These are phyloP conservation scores for Lepidochitona cinerea DNA, from an alignment of 2,888 invertebrate species.

Conservation along the genomic window DNA sequence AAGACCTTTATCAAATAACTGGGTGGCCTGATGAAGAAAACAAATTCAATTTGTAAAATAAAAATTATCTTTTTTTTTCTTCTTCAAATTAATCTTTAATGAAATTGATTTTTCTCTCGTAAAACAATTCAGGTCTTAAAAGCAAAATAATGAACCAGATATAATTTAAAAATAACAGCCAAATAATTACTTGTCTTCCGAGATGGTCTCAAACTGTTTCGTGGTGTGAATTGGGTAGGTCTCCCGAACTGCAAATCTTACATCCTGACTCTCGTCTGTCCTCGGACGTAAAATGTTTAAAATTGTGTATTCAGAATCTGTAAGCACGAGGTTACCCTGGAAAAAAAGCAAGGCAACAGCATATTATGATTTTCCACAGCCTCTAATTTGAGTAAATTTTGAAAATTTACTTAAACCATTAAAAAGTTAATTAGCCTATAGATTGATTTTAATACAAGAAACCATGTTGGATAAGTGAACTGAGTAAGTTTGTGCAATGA, in stretches of 20 bases:
- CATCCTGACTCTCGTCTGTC: conserved; percentile 85
- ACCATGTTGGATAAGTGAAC: too few relatives aligned
- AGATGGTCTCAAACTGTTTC: conserved; percentile 55
- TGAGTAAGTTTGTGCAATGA: too few relatives aligned
- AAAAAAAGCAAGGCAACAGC: neutral
- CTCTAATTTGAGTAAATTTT: neutral
- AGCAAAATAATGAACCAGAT: too few relatives aligned
- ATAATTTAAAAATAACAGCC: too few relatives aligned
- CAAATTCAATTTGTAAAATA: too few relatives aligned
- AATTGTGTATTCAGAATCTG: conserved; percentile 91
- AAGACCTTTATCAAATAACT: too few relatives aligned
- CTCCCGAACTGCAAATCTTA: conserved; percentile 91
- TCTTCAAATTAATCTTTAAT: too few relatives aligned
- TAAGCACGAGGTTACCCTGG: conserved; percentile 93
- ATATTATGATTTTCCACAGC: neutral
- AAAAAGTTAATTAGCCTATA: neutral
- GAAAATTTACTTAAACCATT: neutral
- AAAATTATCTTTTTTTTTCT: too few relatives aligned
- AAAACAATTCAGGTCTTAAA: too few relatives aligned
- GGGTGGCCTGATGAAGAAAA: too few relatives aligned
- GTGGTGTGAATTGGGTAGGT: conserved; percentile 77
- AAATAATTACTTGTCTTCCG: conserved; percentile 61
- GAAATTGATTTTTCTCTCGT: too few relatives aligned
- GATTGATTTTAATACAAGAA: neutral
- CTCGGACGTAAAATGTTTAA: conserved; percentile 94